These are phyloP conservation scores for Dyspetes luteomarginatus DNA, from an alignment of 2,888 invertebrate genomes.

Conservation along the genomic window DNA sequence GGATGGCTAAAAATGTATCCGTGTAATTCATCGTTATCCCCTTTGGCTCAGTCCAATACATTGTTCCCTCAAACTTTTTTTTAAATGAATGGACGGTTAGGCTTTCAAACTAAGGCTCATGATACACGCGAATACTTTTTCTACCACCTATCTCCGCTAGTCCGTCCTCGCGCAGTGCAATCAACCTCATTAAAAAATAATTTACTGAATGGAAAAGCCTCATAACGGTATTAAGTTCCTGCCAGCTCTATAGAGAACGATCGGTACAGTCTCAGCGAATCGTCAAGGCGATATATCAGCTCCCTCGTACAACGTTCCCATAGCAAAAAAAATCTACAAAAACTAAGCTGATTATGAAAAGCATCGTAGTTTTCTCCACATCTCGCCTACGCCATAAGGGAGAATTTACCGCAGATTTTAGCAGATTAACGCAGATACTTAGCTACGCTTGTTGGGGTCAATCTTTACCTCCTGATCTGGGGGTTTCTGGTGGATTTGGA, in stretches of 20 bases:
- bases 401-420: no score
- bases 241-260: background rate
- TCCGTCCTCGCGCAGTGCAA: background rate
- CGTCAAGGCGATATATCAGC: constrained; percentile 39
- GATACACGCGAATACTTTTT: constrained; percentile 31
- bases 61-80: constrained; percentile 49
- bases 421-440: no score
- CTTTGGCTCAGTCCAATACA: constrained; percentile 37
- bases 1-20: background rate
- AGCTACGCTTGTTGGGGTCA: no score
- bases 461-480: no score
- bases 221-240: background rate
- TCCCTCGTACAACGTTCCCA: constrained; percentile 20
- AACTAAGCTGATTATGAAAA: no score
- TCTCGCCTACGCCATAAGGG: no score
- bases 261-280: constrained; percentile 44
- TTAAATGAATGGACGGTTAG: constrained; percentile 62
- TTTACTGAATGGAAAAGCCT: background rate
- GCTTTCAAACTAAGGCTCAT: constrained; percentile 49
- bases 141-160: constrained; percentile 13
- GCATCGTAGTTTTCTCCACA: no score
- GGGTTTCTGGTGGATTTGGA: no score
- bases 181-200: background rate
- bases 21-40: constrained; percentile 34
- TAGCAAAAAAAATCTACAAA: background rate